Evolutionary conservation across 2,113 vertebrate species (phyloP).

Genomic region (Felis catus): F.catus_Fca126_mat1.0 CM031417.1:32407501-32408000

Average conservation of each 20-base stretch:
- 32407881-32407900: background rate
- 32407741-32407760: conserved; percentile 89
- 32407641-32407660: conserved; percentile 90
- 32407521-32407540: conserved; percentile 52
- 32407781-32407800: conserved; percentile 82
- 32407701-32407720: conserved; percentile 92
- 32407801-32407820: conserved; percentile 86
- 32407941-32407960: conserved; percentile 67
- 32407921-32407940: conserved; percentile 80
- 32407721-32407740: conserved; percentile 91
- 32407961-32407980: conserved; percentile 86
- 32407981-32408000: conserved; percentile 97
- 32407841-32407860: conserved; percentile 83
- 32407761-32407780: conserved; percentile 87
- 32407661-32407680: conserved; percentile 92
- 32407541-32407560: conserved; percentile 28
- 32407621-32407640: conserved; percentile 90
- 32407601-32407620: conserved; percentile 94
- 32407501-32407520: background rate
- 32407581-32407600: conserved; percentile 83
- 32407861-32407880: conserved; percentile 76
- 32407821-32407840: conserved; percentile 86
- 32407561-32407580: conserved; percentile 57
- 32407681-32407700: conserved; percentile 85
- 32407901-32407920: conserved; percentile 42